Base-by-base conservation (phyloP, 2,113 vertebrate genomes). In the Gila orcuttii region DNA sequence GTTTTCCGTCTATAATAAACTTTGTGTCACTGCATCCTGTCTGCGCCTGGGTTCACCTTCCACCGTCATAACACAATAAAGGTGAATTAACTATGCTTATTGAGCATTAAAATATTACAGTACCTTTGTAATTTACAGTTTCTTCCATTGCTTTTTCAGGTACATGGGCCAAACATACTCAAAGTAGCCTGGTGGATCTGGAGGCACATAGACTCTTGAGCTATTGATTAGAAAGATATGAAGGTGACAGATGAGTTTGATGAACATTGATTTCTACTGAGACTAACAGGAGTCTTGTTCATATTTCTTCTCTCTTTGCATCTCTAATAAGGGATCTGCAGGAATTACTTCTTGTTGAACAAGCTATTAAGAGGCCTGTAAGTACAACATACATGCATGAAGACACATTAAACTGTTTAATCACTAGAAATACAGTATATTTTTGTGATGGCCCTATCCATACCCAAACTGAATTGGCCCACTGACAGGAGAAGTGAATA, bases 141-240 rank as follows among this genome's bases (percentile, higher is more conserved):
- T 88, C 87, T 89, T 97, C 94, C 91, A 99, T 91, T 91, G 96
- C 95, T 77, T 71, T 90, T 96, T 97, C 69, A 97, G 89, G 90
- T 97, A 98, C 97, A 98, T 98, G 78, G 97, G 97, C 97, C 97
- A 99, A 88, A 99, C 97, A 0, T 98, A 93, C 90, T 99, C 97
- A 78, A 98, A 99, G 88, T 96, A 97, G 5, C 96, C 97, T 0
- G 96, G 96, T n/a, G 94, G 92, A 87, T 99, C 97, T 78, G 97
- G 96, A 83, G 97, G 97, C 2, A 90, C 86, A 89, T 99, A 99
- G 15, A 96, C 89, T 85, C 98, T 95, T 4, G 86, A 95, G 89
- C 97, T 99, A 91, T 74, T 66, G 45, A 64, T 83, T 19, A 88
- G 83, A 90, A 62, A 57, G 50, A 23, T 3, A 87, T 11, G 0